phyloP scores from a whole-genome alignment of 1,140 invertebrate genomes.

The Gonatopus flavifemur region DNA sequence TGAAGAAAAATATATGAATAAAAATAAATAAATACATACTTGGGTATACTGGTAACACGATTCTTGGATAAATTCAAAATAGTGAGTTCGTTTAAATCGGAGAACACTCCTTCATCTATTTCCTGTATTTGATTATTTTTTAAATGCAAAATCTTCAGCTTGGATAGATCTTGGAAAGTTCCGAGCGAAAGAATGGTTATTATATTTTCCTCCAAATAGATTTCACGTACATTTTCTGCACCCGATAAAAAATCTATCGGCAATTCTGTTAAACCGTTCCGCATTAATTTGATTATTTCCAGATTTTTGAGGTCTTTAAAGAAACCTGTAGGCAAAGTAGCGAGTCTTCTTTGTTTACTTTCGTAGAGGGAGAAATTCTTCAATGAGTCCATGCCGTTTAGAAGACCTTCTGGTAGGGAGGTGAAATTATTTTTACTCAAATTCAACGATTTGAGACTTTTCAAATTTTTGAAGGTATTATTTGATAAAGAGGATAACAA shows the following conservation, averaged over 20 bases:
- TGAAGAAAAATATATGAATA: neutral
- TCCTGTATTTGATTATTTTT: slow-evolving; percentile 59
- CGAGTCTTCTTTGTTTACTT: slow-evolving; percentile 59
- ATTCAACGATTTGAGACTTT: slow-evolving; percentile 62
- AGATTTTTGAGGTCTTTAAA: slow-evolving; percentile 62
- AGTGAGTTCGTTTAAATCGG: slow-evolving; percentile 2
- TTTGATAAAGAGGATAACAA: slow-evolving; percentile 61
- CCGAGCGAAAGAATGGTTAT: slow-evolving; percentile 58
- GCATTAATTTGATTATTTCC: slow-evolving; percentile 55
- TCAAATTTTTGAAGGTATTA: slow-evolving; percentile 62
- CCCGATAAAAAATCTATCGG: slow-evolving; percentile 63
- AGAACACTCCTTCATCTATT: slow-evolving; percentile 61
- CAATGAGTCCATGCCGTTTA: slow-evolving; percentile 59
- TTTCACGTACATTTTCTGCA: slow-evolving; percentile 58
- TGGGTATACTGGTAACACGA: slow-evolving; percentile 16
- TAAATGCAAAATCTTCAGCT: slow-evolving; percentile 61
- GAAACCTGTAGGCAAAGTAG: slow-evolving; percentile 59
- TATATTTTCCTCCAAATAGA: slow-evolving; percentile 62
- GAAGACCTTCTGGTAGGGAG: slow-evolving; percentile 62
- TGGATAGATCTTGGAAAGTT: slow-evolving; percentile 62
- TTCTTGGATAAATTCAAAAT: slow-evolving; percentile 27
- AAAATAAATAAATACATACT: slow-evolving; percentile 14
- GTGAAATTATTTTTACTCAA: slow-evolving; percentile 64
- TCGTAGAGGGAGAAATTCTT: slow-evolving; percentile 57
- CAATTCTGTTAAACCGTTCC: slow-evolving; percentile 56